phyloP scores from a whole-genome alignment of 2,888 invertebrate species.

The Lottia gigantea region DNA sequence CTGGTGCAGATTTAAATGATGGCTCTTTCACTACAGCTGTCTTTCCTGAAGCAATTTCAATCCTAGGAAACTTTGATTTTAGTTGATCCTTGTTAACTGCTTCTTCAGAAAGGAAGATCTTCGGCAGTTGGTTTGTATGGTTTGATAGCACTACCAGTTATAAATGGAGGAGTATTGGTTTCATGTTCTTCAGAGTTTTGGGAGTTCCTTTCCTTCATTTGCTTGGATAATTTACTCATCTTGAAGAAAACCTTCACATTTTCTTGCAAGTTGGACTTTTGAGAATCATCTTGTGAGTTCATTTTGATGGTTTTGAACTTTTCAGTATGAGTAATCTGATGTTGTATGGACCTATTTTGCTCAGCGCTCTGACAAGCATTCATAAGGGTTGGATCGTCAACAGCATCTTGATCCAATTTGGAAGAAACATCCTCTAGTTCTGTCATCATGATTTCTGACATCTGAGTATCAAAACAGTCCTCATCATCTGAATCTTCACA shows the following conservation, averaged over 20 bases:
- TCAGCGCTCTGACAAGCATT: too few species aligned
- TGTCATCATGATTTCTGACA: slow-evolving; percentile 20
- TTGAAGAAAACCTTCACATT: neutral
- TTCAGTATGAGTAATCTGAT: neutral
- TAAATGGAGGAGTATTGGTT: neutral
- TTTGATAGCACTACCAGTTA: neutral
- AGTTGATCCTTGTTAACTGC: neutral
- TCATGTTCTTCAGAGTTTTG: neutral
- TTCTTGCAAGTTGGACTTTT: neutral
- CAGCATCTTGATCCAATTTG: neutral
- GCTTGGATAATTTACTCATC: neutral
- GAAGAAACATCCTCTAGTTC: slow-evolving; percentile 12
- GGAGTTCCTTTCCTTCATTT: neutral
- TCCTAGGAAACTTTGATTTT: slow-evolving; percentile 24
- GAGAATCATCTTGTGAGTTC: neutral
- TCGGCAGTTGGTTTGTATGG: neutral
- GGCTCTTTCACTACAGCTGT: slow-evolving; percentile 24
- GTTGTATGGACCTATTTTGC: neutral
- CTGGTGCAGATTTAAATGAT: slow-evolving; percentile 18
- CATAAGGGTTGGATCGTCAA: too few species aligned
- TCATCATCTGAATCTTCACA: too few species aligned
- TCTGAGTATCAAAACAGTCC: slow-evolving; percentile 10
- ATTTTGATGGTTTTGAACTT: neutral
- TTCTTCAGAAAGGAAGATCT: slow-evolving; percentile 3
- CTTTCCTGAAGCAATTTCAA: slow-evolving; percentile 27